phyloP scores from a whole-genome alignment of 1,140 invertebrate genomes.

The Panulirus ornatus region DNA sequence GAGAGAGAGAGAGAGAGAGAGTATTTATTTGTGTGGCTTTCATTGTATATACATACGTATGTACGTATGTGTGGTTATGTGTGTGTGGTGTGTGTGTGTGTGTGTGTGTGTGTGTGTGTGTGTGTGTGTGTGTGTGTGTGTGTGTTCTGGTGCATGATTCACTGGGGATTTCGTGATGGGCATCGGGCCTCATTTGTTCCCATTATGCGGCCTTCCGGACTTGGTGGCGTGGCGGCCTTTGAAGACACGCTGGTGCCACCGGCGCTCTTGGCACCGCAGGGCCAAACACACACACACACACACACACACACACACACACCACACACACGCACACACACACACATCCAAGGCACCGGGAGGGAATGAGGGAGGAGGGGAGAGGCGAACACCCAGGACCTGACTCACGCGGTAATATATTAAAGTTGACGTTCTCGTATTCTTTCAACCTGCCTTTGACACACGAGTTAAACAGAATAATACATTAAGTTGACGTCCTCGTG shows the following conservation, averaged over 20 bases:
- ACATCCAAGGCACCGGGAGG: neutral
- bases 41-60: too few relatives aligned
- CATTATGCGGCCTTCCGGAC: conserved; percentile 55
- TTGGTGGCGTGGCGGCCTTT: conserved; percentile 53
- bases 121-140: neutral
- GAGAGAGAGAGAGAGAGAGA: conserved; percentile 3
- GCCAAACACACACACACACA: too few relatives aligned
- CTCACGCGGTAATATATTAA: neutral
- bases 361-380: neutral
- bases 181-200: conserved; percentile 57
- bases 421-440: neutral
- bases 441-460: neutral
- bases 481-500: neutral
- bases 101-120: too few relatives aligned
- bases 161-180: conserved; percentile 32
- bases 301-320: too few relatives aligned
- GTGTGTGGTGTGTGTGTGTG: neutral
- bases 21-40: too few relatives aligned
- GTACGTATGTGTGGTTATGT: neutral
- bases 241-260: conserved; percentile 36
- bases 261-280: conserved; percentile 3
- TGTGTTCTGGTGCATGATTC: neutral
- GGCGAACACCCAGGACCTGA: neutral
- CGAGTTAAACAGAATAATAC: neutral
- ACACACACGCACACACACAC: too few relatives aligned